phyloP scores from a whole-genome alignment of 1,140 invertebrate species.

The Ganaspis sp. region DNA sequence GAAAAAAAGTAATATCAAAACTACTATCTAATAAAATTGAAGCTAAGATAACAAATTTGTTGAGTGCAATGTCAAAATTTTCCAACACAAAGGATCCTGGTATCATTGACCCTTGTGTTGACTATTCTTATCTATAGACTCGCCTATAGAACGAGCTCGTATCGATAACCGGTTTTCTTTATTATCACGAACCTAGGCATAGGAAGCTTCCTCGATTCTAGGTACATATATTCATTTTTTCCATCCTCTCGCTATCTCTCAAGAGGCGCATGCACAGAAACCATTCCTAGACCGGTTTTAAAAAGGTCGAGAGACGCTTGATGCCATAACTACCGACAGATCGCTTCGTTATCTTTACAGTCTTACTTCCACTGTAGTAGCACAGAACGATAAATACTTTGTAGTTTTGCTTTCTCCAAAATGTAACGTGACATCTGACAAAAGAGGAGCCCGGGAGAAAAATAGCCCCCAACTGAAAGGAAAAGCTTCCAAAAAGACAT shows the following conservation, averaged over 20 bases:
- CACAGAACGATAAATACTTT: neutral
- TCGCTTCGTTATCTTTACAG: conserved; percentile 41
- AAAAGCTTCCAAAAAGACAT: neutral
- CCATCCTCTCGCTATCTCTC: neutral
- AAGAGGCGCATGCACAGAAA: conserved; percentile 52
- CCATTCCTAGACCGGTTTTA: conserved; percentile 61
- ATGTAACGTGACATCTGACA: neutral
- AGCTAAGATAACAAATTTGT: too few species aligned
- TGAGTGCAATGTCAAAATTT: too few species aligned
- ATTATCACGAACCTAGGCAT: neutral
- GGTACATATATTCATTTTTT: neutral
- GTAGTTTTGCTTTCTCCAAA: conserved; percentile 18
- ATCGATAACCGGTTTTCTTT: neutral
- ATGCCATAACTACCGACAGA: conserved; percentile 51
- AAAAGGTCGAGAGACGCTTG: conserved; percentile 53
- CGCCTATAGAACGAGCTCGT: neutral
- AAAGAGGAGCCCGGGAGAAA: neutral
- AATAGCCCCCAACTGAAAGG: neutral
- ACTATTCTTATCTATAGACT: conserved; percentile 1
- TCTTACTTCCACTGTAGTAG: too few species aligned
- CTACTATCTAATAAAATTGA: too few species aligned
- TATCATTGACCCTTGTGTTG: neutral
- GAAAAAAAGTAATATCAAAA: neutral
- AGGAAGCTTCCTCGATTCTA: neutral
- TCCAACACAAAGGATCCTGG: neutral